These are phyloP conservation scores for Heliconius hortense DNA, from an alignment of 2,888 invertebrate species.

Conservation along the genomic window DNA sequence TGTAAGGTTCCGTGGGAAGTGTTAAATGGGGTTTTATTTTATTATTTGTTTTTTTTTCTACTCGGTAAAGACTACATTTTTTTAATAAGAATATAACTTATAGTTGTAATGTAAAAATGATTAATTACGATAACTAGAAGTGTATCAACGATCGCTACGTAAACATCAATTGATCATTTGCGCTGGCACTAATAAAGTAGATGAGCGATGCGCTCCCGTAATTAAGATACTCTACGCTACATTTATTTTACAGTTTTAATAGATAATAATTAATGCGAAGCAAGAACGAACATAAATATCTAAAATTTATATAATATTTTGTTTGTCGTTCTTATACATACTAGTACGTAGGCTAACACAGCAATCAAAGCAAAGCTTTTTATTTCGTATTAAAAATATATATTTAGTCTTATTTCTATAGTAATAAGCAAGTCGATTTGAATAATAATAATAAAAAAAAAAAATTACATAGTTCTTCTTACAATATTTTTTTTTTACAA, in stretches of 20 bases:
- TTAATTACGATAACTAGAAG: constrained; percentile 18
- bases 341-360: background rate
- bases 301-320: background rate
- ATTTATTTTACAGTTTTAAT: constrained; percentile 25
- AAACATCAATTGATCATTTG: constrained; percentile 44
- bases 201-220: constrained; percentile 29
- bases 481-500: too few relatives aligned
- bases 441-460: too few relatives aligned
- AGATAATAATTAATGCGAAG: constrained; percentile 2
- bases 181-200: constrained; percentile 34
- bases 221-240: constrained; percentile 32
- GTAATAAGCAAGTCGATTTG: background rate
- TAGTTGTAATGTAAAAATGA: background rate
- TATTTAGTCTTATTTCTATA: background rate
- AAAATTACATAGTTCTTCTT: too few relatives aligned
- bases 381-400: background rate
- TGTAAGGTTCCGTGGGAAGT: background rate
- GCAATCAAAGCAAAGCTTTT: background rate
- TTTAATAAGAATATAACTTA: background rate
- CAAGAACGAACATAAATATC: background rate
- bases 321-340: background rate
- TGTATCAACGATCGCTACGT: constrained; percentile 33
- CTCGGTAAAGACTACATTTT: too few relatives aligned
- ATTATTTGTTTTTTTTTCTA: background rate
- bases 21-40: background rate